A percentile compares a stretch with the other conserved stretches of the same genome.
These are phyloP conservation scores for Elaphurus davidianus DNA, from an alignment of 2,113 vertebrate species.

Conservation along the genomic window DNA sequence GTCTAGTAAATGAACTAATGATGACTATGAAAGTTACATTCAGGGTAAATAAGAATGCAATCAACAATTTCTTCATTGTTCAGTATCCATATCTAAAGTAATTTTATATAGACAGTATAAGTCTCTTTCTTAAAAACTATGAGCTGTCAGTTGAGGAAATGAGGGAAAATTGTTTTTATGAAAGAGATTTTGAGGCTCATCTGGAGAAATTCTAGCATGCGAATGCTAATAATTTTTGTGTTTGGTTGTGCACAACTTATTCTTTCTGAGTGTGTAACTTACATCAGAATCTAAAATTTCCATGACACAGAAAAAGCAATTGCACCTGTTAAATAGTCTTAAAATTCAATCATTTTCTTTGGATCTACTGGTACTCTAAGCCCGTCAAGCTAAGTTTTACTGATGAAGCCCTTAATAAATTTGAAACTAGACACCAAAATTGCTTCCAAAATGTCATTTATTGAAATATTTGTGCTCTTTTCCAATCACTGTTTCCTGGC, in stretches of 20 bases:
- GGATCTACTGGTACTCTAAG: neutral
- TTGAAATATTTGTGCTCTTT: neutral
- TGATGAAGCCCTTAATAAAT: neutral
- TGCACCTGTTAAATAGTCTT: neutral
- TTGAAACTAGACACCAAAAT: neutral
- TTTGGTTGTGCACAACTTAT: neutral
- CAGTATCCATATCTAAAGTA: neutral
- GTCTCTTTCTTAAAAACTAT: neutral
- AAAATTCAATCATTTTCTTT: neutral
- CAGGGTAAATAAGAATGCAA: neutral
- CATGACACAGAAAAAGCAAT: neutral
- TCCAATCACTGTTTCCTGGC: neutral
- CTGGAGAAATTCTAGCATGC: neutral
- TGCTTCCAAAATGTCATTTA: neutral
- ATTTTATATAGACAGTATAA: neutral
- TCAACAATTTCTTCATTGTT: neutral
- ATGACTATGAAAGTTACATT: neutral
- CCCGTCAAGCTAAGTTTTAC: neutral
- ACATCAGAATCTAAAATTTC: neutral
- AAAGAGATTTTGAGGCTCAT: neutral
- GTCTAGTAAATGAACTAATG: neutral
- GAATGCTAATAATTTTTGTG: neutral
- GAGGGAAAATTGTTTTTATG: neutral
- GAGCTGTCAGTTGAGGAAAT: neutral
- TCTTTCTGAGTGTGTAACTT: neutral